phyloP scores from a whole-genome alignment of 2,113 vertebrate genomes.

The Leucosticte australis region DNA sequence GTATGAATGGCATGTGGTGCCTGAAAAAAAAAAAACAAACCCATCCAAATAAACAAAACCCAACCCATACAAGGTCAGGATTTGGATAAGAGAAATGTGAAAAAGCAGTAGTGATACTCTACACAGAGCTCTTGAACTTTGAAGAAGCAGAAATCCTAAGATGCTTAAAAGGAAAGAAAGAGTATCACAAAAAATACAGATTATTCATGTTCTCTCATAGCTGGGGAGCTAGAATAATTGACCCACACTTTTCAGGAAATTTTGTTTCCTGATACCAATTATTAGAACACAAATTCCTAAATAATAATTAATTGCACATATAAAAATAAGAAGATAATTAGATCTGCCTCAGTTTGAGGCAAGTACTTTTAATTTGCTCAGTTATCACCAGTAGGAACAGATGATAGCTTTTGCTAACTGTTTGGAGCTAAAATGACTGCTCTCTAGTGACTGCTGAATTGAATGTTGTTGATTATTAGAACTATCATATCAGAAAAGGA shows the following conservation, averaged over 20 bases:
- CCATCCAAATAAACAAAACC: background rate
- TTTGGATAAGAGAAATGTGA: background rate
- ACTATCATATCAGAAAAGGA: background rate
- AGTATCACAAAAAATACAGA: background rate
- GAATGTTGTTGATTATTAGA: background rate
- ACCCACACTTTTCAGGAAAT: background rate
- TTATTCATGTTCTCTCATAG: background rate
- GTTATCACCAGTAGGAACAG: background rate
- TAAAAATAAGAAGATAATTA: background rate
- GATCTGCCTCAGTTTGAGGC: background rate
- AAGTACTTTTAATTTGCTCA: background rate
- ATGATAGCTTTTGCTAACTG: background rate
- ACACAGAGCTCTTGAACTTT: background rate
- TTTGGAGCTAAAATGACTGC: background rate
- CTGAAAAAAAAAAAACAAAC: background rate
- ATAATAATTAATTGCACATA: background rate
- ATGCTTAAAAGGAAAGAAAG: background rate
- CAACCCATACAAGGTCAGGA: background rate
- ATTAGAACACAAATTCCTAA: background rate
- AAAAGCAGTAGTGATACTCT: background rate
- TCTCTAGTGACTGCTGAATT: background rate
- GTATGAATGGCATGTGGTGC: too few species aligned
- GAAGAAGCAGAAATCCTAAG: background rate
- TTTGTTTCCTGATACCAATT: background rate
- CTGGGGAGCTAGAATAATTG: background rate